These are phyloP conservation scores for Loripinus fragilis DNA, from an alignment of 2,888 invertebrate genomes.

Conservation along the genomic window DNA sequence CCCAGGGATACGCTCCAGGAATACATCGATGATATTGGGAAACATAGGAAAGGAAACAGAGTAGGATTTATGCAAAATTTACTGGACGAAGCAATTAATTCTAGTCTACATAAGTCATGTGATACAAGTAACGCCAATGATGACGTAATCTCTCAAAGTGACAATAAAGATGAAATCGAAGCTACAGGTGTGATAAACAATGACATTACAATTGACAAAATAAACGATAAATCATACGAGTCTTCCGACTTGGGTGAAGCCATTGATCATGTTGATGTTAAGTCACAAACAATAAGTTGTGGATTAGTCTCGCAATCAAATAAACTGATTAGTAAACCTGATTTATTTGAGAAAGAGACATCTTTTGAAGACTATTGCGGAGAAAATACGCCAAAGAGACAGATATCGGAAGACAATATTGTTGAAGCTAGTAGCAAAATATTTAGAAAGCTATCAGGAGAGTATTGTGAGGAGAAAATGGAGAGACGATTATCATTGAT, in stretches of 20 bases:
- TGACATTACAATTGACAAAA: too few relatives aligned
- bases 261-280: neutral
- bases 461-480: too few relatives aligned
- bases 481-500: neutral
- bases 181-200: neutral
- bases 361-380: too few relatives aligned
- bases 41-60: neutral
- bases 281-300: neutral
- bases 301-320: neutral
- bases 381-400: neutral
- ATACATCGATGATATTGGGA: constrained; percentile 2
- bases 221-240: too few relatives aligned
- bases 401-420: constrained; percentile 5
- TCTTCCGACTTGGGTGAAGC: neutral
- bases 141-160: too few relatives aligned
- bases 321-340: too few relatives aligned
- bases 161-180: neutral
- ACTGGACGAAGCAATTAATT: constrained; percentile 3
- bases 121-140: too few relatives aligned
- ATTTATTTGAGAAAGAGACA: too few relatives aligned
- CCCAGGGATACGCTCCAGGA: neutral
- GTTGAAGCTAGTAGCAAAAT: neutral
- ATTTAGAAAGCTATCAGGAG: neutral
- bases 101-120: neutral
- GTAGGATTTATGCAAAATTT: constrained; percentile 4